Base-by-base conservation (phyloP, 2,888 invertebrate species). In the Scaptomyza flava region DNA sequence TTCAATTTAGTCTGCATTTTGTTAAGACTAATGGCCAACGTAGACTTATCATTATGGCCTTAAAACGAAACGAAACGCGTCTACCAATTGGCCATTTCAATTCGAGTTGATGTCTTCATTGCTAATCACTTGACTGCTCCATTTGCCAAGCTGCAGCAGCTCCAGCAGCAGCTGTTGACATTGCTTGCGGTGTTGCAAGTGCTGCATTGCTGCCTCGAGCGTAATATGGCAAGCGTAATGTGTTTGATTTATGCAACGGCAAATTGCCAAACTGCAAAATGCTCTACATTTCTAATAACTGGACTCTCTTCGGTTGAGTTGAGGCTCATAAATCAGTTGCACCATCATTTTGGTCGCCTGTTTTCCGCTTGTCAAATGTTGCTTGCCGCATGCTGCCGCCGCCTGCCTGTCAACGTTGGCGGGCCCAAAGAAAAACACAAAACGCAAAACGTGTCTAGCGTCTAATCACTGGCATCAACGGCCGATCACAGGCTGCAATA, bases 361-460 rank as follows among this genome's bases (percentile, higher is more conserved):
- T 59, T 53, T 74, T 51, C 46, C 68, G 34, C 72, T 50, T 50
- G 53, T 43, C 62, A 51, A 51, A 46, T 78, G 17, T 38, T 38
- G 34, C n/a, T 2, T 36, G 36, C 36, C 36, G 2, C 36, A n/a
- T 36, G 36, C 36, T 36, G 36, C 36, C 36, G 6, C 36, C 43
- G 63, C 33, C 77, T 79, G 85, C 47, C 75, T 81, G 87, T 81
- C 82, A 79, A 81, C 82, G 85, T 76, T 85, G 87, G 85, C 85
- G 81, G 81, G 68, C 87, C 52, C 68, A 52, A 57, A 47, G 42
- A 46, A 72, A 74, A 62, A 68, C 38, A 57, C 54, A 75, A 72
- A 62, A 58, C 53, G 43, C 33, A 64, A 70, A 73, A 73, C 73
- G 73, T 82, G 81, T 82, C 81, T 73, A 34, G 43, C 67, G 66